Evolutionary conservation across 30 jellyfish, hydroid and myxozoan genomes (phyloP).

Genomic region (Catostylus mosaicus): DNA sequence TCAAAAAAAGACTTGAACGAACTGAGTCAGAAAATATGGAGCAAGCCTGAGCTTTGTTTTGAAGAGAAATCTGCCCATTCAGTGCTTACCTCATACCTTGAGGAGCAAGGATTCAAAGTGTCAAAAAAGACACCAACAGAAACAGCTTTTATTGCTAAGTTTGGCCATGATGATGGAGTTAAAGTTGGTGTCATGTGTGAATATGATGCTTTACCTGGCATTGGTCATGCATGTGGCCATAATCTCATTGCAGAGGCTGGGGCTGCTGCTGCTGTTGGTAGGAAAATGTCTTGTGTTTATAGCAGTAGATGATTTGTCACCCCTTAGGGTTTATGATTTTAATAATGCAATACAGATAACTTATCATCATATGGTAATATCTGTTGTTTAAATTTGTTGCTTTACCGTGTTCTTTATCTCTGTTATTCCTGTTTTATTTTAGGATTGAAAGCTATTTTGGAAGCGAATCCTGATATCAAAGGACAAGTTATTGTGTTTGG

Average conservation of each 20-base stretch:
- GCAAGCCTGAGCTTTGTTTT: slow-evolving; percentile 63
- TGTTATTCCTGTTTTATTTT: not conserved
- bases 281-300: no score
- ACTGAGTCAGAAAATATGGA: slow-evolving; percentile 65
- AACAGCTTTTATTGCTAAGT: slow-evolving; percentile 76
- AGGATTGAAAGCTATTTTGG: slow-evolving; percentile 84
- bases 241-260: slow-evolving; percentile 89
- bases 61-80: slow-evolving; percentile 77
- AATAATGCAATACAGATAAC: no score
- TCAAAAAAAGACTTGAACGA: slow-evolving; percentile 47
- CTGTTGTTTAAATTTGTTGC: no score
- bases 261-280: slow-evolving; percentile 73
- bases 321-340: no score
- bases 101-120: slow-evolving; percentile 71
- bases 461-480: slow-evolving; percentile 57
- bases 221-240: slow-evolving; percentile 93
- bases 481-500: slow-evolving; percentile 89
- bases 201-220: slow-evolving; percentile 87
- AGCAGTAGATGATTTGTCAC: no score
- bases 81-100: slow-evolving; percentile 53
- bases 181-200: slow-evolving; percentile 80
- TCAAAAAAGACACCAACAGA: slow-evolving; percentile 60
- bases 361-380: no score
- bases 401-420: no score
- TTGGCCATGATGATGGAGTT: slow-evolving; percentile 64